Conservation (phyloP, 2,888 invertebrate genomes). For the Mermis nigrescens region DNA sequence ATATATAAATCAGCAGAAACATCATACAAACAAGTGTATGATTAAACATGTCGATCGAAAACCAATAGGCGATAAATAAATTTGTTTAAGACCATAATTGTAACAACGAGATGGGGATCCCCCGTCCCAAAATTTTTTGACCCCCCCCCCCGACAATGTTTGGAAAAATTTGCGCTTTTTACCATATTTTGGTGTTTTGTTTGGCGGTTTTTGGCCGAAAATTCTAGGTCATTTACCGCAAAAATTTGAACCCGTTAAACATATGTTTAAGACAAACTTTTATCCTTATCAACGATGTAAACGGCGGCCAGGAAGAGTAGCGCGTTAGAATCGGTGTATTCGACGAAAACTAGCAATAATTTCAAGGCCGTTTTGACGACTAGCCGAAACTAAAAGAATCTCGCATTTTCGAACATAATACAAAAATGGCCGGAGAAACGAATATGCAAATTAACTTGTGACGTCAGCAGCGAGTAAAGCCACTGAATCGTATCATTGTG, state of each 20-base stretch:
- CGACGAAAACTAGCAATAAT: slow-evolving; percentile 84
- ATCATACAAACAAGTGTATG: too few relatives aligned
- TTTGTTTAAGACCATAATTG: too few relatives aligned
- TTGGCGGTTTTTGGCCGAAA: too few relatives aligned
- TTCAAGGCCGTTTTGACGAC: slow-evolving; percentile 95
- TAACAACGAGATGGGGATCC: too few relatives aligned
- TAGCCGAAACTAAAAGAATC: slow-evolving; percentile 50
- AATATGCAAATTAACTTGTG: slow-evolving; percentile 21
- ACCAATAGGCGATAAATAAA: too few relatives aligned
- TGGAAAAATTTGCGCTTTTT: too few relatives aligned
- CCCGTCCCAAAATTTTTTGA: too few relatives aligned
- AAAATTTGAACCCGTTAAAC: neutral
- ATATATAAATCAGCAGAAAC: too few relatives aligned
- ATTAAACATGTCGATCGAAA: too few relatives aligned
- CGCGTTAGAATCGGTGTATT: slow-evolving; percentile 88
- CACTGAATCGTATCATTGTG: slow-evolving; percentile 90
- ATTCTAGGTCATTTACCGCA: too few relatives aligned
- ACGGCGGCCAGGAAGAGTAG: slow-evolving; percentile 74
- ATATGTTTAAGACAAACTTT: slow-evolving; percentile 34
- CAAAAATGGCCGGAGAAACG: neutral
- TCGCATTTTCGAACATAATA: neutral
- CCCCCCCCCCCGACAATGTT: too few relatives aligned
- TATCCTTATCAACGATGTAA: slow-evolving; percentile 53
- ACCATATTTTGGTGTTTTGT: too few relatives aligned
- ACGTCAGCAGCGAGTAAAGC: slow-evolving; percentile 60